Base-by-base conservation (phyloP, 1,140 invertebrate genomes). In the Conus ventricosus region DNA sequence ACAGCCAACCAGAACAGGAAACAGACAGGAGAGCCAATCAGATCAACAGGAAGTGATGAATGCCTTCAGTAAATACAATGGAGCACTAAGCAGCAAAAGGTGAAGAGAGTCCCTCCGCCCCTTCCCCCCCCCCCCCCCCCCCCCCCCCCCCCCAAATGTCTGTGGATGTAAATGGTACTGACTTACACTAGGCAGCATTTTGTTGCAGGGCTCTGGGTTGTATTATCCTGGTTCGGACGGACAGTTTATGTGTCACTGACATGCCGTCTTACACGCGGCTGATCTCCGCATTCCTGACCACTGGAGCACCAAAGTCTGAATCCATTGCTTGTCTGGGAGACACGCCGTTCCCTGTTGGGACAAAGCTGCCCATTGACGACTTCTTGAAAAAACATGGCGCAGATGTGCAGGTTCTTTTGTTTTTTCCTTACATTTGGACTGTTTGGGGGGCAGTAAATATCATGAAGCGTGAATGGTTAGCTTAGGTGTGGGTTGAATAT, bases 171-270 rank as follows among this genome's bases (percentile, higher is more conserved):
- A 17, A 20, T 80, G 39, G 3, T 39, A 39, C 39, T 39, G 39
- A 39, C 3, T 39, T 39, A 39, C 39, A 39, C 39, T 1, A 39
- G 39, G 39, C 39, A 39, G 39, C 39, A 39, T 39, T 39, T 39
- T 0, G 39, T 39, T 39, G 85, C 84, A 90, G 89, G 89, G 89
- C 15, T 63, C 53, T 8, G 83, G 53, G 13, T 13, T 90, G 84
- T 90, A 88, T 53, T 10, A 76, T 27, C 78, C 71, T 15, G 81
- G 87, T 51, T 84, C 82, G 15, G 20, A 25, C 20, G 84, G 84
- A 88, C n/a, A 63, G 55, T 27, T 54, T 90, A 27, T 90, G 84
- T 88, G 87, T 82, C 23, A 88, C 89, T 15, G 25, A 88, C 54
- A 67, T 90, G 67, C 51, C 20, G 7, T 54, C 76, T 13, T 90